phyloP scores from a whole-genome alignment of 1,140 invertebrate genomes.

The Trichogramma pretiosum region DNA sequence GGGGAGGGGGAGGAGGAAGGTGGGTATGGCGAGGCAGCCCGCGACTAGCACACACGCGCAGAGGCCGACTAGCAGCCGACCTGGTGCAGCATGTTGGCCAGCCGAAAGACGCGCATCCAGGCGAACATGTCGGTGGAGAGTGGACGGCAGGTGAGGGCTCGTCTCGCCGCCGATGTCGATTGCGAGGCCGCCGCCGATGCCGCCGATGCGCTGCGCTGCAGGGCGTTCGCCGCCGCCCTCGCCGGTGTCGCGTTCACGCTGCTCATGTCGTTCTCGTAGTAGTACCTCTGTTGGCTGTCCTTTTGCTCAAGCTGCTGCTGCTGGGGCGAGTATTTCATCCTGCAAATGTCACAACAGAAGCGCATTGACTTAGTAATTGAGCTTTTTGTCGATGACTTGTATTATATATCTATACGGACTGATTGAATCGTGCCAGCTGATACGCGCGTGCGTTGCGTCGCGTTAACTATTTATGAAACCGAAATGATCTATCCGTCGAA shows the following conservation, averaged over 20 bases:
- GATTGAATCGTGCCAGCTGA: background rate
- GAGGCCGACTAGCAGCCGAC: conserved; percentile 35
- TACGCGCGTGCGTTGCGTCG: too few relatives aligned
- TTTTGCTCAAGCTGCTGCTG: conserved; percentile 39
- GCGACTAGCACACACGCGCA: conserved; percentile 10
- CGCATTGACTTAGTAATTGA: background rate
- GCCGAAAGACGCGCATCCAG: conserved; percentile 42
- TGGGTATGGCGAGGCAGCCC: conserved; percentile 14
- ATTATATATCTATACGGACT: too few relatives aligned
- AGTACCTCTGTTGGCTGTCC: conserved; percentile 37
- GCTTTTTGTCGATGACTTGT: background rate
- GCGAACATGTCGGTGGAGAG: conserved; percentile 38
- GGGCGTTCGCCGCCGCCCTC: conserved; percentile 11
- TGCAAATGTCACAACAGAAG: conserved; percentile 12
- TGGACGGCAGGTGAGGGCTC: conserved; percentile 20
- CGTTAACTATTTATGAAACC: too few relatives aligned
- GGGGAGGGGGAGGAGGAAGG: conserved; percentile 10
- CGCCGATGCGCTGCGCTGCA: conserved; percentile 19
- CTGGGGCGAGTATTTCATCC: conserved; percentile 44
- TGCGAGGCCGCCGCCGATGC: conserved; percentile 15
- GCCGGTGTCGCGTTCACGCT: conserved; percentile 31
- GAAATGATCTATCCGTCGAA: too few relatives aligned
- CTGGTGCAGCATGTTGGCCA: conserved; percentile 37
- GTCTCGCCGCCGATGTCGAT: conserved; percentile 17
- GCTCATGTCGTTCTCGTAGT: conserved; percentile 37